phyloP scores from a whole-genome alignment of 1,140 invertebrate genomes.

The Sminthurinus signatus region DNA sequence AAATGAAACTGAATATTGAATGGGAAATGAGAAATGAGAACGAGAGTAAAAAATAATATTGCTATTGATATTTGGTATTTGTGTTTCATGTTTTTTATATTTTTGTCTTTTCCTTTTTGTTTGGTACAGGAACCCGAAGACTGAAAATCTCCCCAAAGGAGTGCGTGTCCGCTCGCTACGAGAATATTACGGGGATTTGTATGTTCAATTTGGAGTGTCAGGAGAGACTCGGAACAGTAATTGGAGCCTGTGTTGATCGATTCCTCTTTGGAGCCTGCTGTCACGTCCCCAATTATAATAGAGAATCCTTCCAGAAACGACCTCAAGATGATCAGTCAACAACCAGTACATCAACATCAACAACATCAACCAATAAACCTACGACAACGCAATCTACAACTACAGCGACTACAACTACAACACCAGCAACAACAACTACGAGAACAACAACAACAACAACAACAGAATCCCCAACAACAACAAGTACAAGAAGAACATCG shows the following conservation, averaged over 20 bases:
- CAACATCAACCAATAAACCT: background rate
- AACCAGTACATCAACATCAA: background rate
- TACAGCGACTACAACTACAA: background rate
- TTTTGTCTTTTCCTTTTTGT: background rate
- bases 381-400: slow-evolving; percentile 4
- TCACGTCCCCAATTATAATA: slow-evolving; percentile 25
- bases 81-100: background rate
- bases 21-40: too few relatives aligned
- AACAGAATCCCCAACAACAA: background rate
- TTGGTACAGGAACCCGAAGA: slow-evolving; percentile 13
- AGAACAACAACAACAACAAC: slow-evolving; percentile 5
- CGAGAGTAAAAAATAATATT: too few relatives aligned
- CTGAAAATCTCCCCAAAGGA: slow-evolving; percentile 35
- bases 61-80: too few relatives aligned
- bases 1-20: too few relatives aligned
- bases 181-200: slow-evolving; percentile 59
- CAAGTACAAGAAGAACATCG: background rate
- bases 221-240: slow-evolving; percentile 68
- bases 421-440: background rate
- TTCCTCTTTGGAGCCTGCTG: slow-evolving; percentile 88
- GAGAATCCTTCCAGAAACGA: background rate
- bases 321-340: background rate
- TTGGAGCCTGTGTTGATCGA: slow-evolving; percentile 83
- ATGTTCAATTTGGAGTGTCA: slow-evolving; percentile 91
- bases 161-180: slow-evolving; percentile 25